phyloP scores from a whole-genome alignment of 2,888 invertebrate species.

The Embidobia sp. region DNA sequence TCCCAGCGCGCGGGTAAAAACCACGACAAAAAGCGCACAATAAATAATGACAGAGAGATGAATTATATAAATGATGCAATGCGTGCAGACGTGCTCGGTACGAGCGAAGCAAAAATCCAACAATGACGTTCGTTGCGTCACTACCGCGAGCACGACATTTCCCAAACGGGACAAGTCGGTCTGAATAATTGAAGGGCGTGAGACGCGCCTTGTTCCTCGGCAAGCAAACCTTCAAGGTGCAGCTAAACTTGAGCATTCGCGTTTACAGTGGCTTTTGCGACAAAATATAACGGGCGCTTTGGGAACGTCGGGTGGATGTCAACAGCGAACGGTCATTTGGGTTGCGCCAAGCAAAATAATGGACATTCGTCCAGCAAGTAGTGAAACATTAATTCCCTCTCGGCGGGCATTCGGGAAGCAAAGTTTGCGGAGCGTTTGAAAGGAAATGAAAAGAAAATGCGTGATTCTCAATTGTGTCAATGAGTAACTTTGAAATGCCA shows the following conservation, averaged over 20 bases:
- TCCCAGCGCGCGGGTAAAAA: neutral
- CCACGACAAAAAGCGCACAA: conserved; percentile 14
- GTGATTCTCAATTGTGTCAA: too few relatives aligned
- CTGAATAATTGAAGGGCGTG: conserved; percentile 36
- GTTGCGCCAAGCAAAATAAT: neutral
- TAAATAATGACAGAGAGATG: conserved; percentile 36
- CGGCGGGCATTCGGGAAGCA: neutral
- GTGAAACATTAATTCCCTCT: neutral
- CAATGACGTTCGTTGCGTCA: conserved; percentile 23
- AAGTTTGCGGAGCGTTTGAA: neutral
- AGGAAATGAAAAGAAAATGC: neutral
- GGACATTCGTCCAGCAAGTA: neutral
- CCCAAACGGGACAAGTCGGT: conserved; percentile 14
- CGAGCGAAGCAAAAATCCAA: conserved; percentile 24
- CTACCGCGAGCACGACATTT: conserved; percentile 18
- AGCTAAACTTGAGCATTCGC: conserved; percentile 11
- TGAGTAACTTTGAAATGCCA: too few relatives aligned
- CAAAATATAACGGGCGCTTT: conserved; percentile 5
- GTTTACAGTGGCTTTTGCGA: conserved; percentile 10
- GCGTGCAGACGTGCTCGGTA: conserved; percentile 50
- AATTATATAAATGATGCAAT: conserved; percentile 33
- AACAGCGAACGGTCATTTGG: conserved; percentile 4
- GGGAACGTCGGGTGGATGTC: neutral
- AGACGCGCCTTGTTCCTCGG: conserved; percentile 15
- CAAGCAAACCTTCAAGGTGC: conserved; percentile 13